phyloP scores from a whole-genome alignment of 2,888 invertebrate genomes.

The Eudasyphora cyanicolor region DNA sequence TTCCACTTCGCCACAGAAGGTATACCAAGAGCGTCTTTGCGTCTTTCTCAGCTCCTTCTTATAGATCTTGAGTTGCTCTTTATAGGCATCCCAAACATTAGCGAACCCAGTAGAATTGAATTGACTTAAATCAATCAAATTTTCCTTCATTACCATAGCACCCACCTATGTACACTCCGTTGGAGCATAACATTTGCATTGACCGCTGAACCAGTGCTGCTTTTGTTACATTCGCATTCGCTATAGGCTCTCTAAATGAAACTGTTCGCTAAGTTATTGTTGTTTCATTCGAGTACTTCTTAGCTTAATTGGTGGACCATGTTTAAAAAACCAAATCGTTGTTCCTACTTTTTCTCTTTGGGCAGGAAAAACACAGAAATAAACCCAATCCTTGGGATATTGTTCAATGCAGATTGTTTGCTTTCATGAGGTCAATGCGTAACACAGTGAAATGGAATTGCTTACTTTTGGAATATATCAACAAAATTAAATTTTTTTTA shows the following conservation, averaged over 20 bases:
- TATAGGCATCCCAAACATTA: too few species aligned
- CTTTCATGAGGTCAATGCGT: not conserved
- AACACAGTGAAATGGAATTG: not conserved
- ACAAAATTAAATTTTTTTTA: not conserved
- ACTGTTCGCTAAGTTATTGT: not conserved
- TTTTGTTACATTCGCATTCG: not conserved
- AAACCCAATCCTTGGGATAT: not conserved
- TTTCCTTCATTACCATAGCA: not conserved
- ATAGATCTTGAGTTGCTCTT: too few species aligned
- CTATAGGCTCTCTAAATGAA: not conserved
- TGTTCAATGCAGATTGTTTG: not conserved
- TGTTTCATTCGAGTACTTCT: constrained; percentile 29
- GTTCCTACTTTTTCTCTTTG: not conserved
- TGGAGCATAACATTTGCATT: not conserved
- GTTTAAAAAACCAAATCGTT: constrained; percentile 49
- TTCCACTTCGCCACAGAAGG: too few species aligned
- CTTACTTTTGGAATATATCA: not conserved
- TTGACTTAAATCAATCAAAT: not conserved
- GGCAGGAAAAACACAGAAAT: not conserved
- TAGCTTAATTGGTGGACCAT: constrained; percentile 63
- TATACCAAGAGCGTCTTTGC: not conserved
- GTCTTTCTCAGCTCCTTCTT: too few species aligned
- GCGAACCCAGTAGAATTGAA: too few species aligned
- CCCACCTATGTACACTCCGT: not conserved
- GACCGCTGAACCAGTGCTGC: not conserved